Conservation (phyloP, 2,888 invertebrate species). For the Punctoribates punctum region DNA sequence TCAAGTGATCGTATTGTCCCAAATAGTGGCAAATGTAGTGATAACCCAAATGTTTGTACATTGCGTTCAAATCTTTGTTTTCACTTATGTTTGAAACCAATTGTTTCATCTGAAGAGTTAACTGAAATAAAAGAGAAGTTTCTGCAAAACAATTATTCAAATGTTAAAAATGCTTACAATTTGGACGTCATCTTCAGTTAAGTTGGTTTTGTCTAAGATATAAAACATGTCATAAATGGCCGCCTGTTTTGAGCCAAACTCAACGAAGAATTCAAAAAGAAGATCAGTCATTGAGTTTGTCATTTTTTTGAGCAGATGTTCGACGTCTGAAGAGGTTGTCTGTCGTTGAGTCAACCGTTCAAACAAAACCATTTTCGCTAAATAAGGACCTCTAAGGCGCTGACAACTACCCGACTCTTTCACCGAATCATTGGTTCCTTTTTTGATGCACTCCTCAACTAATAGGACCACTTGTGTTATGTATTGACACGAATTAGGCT, state of each 20-base stretch:
- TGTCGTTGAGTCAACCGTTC: conserved; percentile 18
- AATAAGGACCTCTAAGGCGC: conserved; percentile 69
- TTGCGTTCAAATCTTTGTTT: not conserved
- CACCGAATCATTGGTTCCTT: not conserved
- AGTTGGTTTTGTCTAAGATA: conserved; percentile 44
- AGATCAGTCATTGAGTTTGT: conserved; percentile 50
- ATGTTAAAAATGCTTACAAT: conserved; percentile 2
- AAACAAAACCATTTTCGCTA: conserved; percentile 69
- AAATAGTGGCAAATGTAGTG: conserved; percentile 18
- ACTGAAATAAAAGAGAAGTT: not conserved
- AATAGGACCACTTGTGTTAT: not conserved
- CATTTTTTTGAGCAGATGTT: conserved; percentile 19
- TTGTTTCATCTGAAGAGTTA: conserved; percentile 30
- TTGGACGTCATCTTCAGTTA: conserved; percentile 7
- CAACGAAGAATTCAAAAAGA: conserved; percentile 71
- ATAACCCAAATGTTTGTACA: conserved; percentile 13
- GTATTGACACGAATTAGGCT: not conserved
- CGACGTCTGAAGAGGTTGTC: conserved; percentile 5
- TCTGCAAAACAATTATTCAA: not conserved
- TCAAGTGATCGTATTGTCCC: conserved; percentile 1
- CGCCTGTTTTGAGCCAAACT: conserved; percentile 81
- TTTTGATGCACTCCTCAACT: not conserved
- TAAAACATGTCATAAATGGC: conserved; percentile 73
- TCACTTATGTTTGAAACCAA: not conserved
- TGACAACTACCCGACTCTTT: conserved; percentile 38